Conservation (phyloP, 2,797 vertebrate species). For the Tarsius wallacei region DNA sequence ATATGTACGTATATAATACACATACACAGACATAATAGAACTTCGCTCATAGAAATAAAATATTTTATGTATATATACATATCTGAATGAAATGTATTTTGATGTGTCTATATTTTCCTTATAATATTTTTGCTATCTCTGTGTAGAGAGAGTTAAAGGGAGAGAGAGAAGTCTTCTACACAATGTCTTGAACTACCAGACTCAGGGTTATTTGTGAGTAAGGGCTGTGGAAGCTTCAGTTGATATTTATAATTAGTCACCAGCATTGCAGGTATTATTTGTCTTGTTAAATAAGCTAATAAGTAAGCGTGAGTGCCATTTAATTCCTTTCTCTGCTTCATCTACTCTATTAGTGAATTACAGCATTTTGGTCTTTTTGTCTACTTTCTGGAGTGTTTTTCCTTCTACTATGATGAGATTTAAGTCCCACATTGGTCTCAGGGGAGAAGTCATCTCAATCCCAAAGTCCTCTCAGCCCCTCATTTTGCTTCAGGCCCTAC, state of each 20-base stretch:
- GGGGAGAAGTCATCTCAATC: background rate
- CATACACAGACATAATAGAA: background rate
- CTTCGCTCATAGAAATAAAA: background rate
- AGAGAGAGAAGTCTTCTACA: background rate
- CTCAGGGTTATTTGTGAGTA: background rate
- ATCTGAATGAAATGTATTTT: background rate
- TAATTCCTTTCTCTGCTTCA: background rate
- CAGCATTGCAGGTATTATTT: background rate
- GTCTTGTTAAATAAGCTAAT: background rate
- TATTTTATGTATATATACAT: background rate
- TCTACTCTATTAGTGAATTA: background rate
- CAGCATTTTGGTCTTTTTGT: background rate
- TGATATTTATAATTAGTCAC: background rate
- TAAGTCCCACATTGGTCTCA: background rate
- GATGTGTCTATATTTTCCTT: background rate
- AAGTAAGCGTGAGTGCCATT: background rate
- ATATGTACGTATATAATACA: background rate
- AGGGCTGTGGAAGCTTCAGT: background rate
- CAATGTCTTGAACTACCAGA: background rate
- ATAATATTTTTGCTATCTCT: background rate
- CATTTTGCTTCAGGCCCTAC: background rate
- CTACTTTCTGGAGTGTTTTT: background rate
- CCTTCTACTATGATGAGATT: background rate
- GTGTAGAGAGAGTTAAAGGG: background rate
- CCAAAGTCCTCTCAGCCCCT: background rate